Evolutionary conservation across 2,113 vertebrate genomes (phyloP).

Genomic region (Pterophyllum scalare): DNA sequence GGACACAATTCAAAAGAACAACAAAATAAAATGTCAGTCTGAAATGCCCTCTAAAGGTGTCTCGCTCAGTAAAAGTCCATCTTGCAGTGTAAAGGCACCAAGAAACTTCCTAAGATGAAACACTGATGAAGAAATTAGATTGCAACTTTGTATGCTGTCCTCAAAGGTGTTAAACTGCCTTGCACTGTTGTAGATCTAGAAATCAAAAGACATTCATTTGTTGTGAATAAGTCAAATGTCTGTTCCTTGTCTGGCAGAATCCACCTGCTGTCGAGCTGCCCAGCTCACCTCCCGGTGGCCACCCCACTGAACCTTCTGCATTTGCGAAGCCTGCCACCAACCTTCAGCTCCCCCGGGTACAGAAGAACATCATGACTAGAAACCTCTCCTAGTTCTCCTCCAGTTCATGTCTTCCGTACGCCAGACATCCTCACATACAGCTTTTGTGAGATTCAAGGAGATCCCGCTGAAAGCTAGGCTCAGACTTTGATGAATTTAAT

Average conservation of each 20-base stretch:
- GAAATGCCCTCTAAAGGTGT: slow-evolving; percentile 51
- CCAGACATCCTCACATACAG: background rate
- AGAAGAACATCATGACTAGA: background rate
- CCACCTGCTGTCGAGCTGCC: slow-evolving; percentile 72
- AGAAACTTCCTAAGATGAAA: slow-evolving; percentile 83
- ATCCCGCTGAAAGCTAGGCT: background rate
- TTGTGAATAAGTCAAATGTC: background rate
- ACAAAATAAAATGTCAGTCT: too few species aligned
- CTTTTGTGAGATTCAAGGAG: background rate
- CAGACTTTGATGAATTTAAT: background rate
- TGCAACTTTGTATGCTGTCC: too few species aligned
- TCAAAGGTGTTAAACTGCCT: too few species aligned
- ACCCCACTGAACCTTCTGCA: background rate
- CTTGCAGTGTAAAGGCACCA: slow-evolving; percentile 62
- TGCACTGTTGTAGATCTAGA: too few species aligned
- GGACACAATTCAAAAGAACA: too few species aligned
- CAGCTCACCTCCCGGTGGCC: background rate
- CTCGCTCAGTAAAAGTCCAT: too few species aligned
- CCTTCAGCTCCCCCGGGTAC: background rate
- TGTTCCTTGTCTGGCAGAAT: slow-evolving; percentile 71
- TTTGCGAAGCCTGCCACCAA: background rate
- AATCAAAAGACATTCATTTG: background rate
- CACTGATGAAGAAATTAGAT: slow-evolving; percentile 81
- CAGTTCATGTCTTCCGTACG: background rate
- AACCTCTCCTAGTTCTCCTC: background rate